phyloP scores from a whole-genome alignment of 1,140 invertebrate genomes.

The Monochamus saltuarius region DNA sequence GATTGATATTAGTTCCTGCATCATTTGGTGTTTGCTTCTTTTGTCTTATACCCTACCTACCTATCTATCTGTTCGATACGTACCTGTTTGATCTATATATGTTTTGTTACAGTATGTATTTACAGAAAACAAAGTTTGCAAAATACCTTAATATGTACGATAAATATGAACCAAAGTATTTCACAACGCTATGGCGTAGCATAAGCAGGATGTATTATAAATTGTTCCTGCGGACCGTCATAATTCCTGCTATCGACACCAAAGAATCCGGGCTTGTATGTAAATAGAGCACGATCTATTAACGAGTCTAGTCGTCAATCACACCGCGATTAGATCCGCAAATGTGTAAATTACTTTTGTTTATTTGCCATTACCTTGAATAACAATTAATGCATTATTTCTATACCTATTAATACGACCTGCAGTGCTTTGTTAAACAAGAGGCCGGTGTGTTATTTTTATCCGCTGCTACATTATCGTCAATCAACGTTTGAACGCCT shows the following conservation, averaged over 20 bases:
- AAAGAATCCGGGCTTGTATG: slow-evolving; percentile 10
- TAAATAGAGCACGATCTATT: slow-evolving; percentile 13
- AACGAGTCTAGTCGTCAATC: slow-evolving; percentile 16
- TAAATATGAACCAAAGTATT: too few relatives aligned
- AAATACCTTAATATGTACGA: too few relatives aligned
- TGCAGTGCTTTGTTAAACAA: slow-evolving; percentile 4
- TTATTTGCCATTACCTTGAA: slow-evolving; percentile 15
- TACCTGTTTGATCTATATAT: too few relatives aligned
- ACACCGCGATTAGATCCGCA: slow-evolving; percentile 15
- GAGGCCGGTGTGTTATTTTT: neutral
- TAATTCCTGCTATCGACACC: slow-evolving; percentile 17
- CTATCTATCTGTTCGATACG: too few relatives aligned
- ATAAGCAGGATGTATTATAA: slow-evolving; percentile 9
- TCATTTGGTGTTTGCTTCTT: too few relatives aligned
- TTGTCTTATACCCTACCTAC: too few relatives aligned
- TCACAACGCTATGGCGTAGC: neutral
- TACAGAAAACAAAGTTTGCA: too few relatives aligned
- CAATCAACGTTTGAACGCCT: slow-evolving; percentile 10
- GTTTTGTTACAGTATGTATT: too few relatives aligned
- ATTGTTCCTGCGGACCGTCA: slow-evolving; percentile 13
- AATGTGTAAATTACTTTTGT: slow-evolving; percentile 18
- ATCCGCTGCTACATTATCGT: slow-evolving; percentile 3
- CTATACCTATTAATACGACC: neutral
- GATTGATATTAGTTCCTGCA: too few relatives aligned
- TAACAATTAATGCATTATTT: slow-evolving; percentile 9